Conservation (phyloP, 2,797 vertebrate species). For the Xenopus petersii region DNA sequence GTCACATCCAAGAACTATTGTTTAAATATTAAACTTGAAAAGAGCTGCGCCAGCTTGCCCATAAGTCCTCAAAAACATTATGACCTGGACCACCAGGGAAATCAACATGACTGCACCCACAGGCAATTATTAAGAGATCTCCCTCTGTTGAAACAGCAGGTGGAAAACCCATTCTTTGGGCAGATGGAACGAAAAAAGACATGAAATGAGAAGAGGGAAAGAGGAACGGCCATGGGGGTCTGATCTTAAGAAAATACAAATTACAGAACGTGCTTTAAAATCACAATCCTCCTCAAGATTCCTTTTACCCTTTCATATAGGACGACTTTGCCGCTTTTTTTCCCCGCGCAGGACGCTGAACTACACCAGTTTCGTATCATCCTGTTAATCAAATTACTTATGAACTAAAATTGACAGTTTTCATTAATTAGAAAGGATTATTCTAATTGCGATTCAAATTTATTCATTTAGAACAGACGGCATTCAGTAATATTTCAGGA, state of each 20-base stretch:
- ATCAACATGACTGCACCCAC: slow-evolving; percentile 40
- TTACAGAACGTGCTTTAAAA: no score
- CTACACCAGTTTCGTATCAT: slow-evolving; percentile 87
- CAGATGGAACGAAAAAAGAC: slow-evolving; percentile 32
- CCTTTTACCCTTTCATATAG: not conserved
- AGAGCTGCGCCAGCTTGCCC: not conserved
- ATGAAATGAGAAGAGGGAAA: slow-evolving; percentile 29
- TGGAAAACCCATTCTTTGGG: slow-evolving; percentile 37
- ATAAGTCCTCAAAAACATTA: not conserved
- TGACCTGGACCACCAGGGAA: slow-evolving; percentile 35
- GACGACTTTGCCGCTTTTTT: no score
- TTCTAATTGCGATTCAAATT: slow-evolving; percentile 97
- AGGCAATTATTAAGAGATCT: slow-evolving; percentile 41
- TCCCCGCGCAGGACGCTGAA: slow-evolving; percentile 75
- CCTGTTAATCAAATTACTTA: slow-evolving; percentile 95
- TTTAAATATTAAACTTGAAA: slow-evolving; percentile 23
- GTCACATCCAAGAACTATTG: slow-evolving; percentile 9
- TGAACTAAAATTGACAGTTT: slow-evolving; percentile 97
- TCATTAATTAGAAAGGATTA: slow-evolving; percentile 95
- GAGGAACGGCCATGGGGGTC: not conserved
- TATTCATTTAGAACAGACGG: slow-evolving; percentile 95
- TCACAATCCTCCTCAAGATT: not conserved
- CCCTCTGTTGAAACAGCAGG: slow-evolving; percentile 41
- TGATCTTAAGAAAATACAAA: no score
- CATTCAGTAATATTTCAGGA: slow-evolving; percentile 93